Evolutionary conservation across 2,888 invertebrate genomes (phyloP).

Genomic region (Cryptophagus acutangulus): DNA sequence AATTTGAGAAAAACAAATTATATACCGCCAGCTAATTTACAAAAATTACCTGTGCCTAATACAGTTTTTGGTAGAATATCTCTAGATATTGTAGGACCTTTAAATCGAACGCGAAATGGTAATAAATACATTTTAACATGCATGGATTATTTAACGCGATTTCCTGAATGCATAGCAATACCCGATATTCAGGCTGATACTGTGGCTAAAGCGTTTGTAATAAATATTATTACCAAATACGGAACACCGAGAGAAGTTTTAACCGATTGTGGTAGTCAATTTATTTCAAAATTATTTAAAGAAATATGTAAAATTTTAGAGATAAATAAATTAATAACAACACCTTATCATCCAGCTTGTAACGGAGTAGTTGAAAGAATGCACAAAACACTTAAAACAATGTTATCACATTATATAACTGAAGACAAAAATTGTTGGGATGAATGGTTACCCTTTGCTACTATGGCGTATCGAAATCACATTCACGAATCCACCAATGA

Average conservation of each 20-base stretch:
- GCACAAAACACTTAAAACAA: constrained; percentile 31
- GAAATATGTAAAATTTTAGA: constrained; percentile 26
- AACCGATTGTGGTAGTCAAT: constrained; percentile 33
- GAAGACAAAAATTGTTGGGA: constrained; percentile 31
- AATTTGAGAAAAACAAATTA: constrained; percentile 26
- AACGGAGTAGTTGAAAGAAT: constrained; percentile 36
- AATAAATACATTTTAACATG: constrained; percentile 34
- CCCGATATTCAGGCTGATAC: constrained; percentile 29
- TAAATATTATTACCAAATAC: constrained; percentile 27
- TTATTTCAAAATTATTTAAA: constrained; percentile 28
- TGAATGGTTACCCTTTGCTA: constrained; percentile 27
- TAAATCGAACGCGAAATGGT: constrained; percentile 21
- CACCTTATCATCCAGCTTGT: constrained; percentile 31
- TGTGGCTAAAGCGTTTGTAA: constrained; percentile 27
- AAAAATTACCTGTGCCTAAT: constrained; percentile 19
- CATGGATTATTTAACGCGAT: constrained; percentile 29
- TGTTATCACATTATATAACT: constrained; percentile 29
- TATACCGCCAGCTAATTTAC: constrained; percentile 12
- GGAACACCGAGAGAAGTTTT: constrained; percentile 30
- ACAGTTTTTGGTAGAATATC: constrained; percentile 25
- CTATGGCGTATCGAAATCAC: constrained; percentile 26
- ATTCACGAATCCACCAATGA: constrained; percentile 23
- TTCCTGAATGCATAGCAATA: constrained; percentile 31
- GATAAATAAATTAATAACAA: constrained; percentile 28
- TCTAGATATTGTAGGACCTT: constrained; percentile 33